Evolutionary conservation across 2,797 vertebrate genomes (phyloP).

Genomic region (Rhincodon typus): DNA sequence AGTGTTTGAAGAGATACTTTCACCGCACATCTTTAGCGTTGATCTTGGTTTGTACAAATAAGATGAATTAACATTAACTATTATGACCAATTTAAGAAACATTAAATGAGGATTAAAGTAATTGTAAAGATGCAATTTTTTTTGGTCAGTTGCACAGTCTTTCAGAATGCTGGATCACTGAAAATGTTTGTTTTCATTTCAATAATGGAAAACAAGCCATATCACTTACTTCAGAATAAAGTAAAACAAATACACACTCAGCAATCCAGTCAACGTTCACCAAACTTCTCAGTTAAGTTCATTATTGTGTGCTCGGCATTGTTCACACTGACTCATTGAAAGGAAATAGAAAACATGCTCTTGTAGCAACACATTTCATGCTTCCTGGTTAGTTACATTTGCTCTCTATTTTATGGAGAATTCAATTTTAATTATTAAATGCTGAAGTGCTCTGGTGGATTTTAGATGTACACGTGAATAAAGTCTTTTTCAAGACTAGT

Average conservation of each 20-base stretch:
- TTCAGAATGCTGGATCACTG: neutral
- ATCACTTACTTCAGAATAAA: neutral
- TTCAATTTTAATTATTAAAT: slow-evolving; percentile 20
- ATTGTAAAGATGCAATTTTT: neutral
- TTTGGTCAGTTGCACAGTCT: neutral
- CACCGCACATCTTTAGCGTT: neutral
- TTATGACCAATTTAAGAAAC: neutral
- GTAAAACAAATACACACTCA: neutral
- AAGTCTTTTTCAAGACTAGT: neutral
- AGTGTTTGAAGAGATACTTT: slow-evolving; percentile 41
- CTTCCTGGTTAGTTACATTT: neutral
- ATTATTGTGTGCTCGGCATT: neutral
- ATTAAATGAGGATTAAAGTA: neutral
- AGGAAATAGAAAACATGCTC: neutral
- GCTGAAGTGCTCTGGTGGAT: neutral
- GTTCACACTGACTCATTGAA: neutral
- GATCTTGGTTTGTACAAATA: neutral
- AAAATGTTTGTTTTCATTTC: neutral
- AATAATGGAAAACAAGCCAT: neutral
- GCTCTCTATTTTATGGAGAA: neutral
- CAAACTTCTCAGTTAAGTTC: neutral
- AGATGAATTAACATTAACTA: neutral
- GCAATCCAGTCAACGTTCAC: neutral
- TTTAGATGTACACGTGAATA: neutral
- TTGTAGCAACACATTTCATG: neutral